Conservation (phyloP, 2,888 invertebrate species). For the Nomada fabriciana region DNA sequence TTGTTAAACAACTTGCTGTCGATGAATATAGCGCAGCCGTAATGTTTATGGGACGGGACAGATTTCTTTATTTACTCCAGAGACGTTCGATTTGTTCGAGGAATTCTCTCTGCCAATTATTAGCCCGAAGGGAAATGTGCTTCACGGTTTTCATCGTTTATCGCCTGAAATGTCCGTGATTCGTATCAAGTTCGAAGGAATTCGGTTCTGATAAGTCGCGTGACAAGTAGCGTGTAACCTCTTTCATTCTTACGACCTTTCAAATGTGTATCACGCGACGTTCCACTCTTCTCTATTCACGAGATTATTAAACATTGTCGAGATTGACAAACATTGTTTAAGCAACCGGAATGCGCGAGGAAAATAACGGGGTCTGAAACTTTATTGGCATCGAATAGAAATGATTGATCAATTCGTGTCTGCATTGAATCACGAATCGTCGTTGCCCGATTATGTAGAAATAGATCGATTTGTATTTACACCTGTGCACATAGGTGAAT, state of each 20-base stretch:
- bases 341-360: neutral
- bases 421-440: neutral
- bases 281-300: neutral
- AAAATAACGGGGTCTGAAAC: neutral
- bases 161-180: too few species aligned
- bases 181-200: neutral
- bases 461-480: constrained; percentile 9
- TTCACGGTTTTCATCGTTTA: neutral
- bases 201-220: constrained; percentile 16
- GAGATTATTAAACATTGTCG: neutral
- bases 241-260: constrained; percentile 9
- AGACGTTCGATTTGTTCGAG: neutral
- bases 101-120: neutral
- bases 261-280: constrained; percentile 10
- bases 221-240: constrained; percentile 29
- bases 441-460: neutral
- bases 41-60: constrained; percentile 2
- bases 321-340: neutral
- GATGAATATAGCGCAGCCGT: neutral
- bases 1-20: neutral
- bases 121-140: neutral
- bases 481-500: constrained; percentile 14
- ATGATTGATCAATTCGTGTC: constrained; percentile 9
- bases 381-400: neutral
- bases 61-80: neutral